These are phyloP conservation scores for Epinotia ramella DNA, from an alignment of 2,888 invertebrate species.

Conservation along the genomic window DNA sequence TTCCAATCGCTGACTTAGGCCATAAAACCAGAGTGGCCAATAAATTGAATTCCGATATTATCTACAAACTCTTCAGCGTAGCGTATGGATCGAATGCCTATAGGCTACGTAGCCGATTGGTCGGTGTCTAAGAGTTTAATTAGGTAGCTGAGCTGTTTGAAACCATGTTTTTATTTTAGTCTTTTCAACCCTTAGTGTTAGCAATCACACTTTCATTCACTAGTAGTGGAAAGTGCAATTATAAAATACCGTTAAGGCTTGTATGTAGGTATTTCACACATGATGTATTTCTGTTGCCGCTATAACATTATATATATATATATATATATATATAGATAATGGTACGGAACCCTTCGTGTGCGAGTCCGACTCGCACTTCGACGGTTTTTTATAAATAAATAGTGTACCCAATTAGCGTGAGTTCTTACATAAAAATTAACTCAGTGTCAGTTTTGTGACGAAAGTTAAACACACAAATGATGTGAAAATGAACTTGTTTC, in stretches of 20 bases:
- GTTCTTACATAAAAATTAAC: too few species aligned
- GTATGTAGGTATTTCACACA: neutral
- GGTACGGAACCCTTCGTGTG: too few species aligned
- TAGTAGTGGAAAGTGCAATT: neutral
- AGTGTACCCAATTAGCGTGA: too few species aligned
- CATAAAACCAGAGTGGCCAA: slow-evolving; percentile 59
- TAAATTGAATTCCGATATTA: slow-evolving; percentile 62
- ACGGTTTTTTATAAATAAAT: too few species aligned
- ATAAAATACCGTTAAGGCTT: neutral
- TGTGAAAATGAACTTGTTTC: too few species aligned
- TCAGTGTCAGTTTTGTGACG: too few species aligned
- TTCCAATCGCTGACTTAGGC: slow-evolving; percentile 50
- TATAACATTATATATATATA: too few species aligned
- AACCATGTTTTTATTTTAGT: neutral
- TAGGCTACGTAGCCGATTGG: neutral
- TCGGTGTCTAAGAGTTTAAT: neutral
- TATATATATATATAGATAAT: too few species aligned
- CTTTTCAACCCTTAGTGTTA: neutral
- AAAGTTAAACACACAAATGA: too few species aligned
- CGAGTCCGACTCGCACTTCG: too few species aligned
- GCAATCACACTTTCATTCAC: too few species aligned
- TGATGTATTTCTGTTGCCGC: too few species aligned
- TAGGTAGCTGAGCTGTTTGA: neutral
- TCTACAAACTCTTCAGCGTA: slow-evolving; percentile 47
- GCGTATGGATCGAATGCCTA: neutral